Evolutionary conservation across 2,113 vertebrate species (phyloP).

Genomic region (Myiagra hebetior): DNA sequence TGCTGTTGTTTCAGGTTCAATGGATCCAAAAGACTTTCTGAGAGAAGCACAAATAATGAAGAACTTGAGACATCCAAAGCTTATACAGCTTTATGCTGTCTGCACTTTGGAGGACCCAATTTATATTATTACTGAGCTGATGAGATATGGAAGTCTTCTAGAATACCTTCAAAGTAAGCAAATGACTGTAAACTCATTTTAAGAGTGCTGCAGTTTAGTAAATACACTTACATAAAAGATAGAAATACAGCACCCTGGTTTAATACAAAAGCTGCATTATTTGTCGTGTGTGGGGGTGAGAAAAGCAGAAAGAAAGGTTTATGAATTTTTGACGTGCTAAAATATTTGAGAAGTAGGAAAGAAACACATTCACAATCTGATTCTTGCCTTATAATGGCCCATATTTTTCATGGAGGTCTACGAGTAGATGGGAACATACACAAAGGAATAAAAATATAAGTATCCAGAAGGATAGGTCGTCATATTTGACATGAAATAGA

Average conservation of each 20-base stretch:
- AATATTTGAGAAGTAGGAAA: neutral
- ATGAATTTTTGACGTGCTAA: neutral
- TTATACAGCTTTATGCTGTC: conserved; percentile 97
- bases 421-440: neutral
- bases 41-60: conserved; percentile 96
- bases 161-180: conserved; percentile 91
- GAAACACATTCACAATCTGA: neutral
- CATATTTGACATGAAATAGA: conserved; percentile 19
- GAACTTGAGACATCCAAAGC: conserved; percentile 87
- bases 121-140: conserved; percentile 98
- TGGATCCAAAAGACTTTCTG: conserved; percentile 90
- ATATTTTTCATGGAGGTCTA: neutral
- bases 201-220: conserved; percentile 17
- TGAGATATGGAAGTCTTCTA: conserved; percentile 91
- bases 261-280: neutral
- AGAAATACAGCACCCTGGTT: neutral
- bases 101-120: conserved; percentile 92
- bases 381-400: neutral
- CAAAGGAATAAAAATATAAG: neutral
- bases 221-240: neutral
- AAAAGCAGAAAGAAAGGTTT: neutral
- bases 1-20: conserved; percentile 81
- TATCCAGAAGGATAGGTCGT: neutral
- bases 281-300: neutral
- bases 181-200: conserved; percentile 42